These are phyloP conservation scores for Pelodytes ibericus DNA, from an alignment of 2,797 vertebrate genomes.

Conservation along the genomic window DNA sequence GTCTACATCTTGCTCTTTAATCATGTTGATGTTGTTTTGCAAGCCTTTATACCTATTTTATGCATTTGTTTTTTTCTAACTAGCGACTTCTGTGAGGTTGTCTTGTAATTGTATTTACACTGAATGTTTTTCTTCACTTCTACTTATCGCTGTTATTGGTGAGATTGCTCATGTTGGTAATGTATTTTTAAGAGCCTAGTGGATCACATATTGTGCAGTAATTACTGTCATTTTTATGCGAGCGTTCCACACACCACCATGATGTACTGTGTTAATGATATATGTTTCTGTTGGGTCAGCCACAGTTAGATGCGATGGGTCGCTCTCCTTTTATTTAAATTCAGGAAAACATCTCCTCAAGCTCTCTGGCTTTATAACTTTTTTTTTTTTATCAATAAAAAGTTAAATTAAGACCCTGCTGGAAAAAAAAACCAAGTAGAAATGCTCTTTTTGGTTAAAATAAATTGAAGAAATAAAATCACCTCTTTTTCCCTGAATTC, in stretches of 20 bases:
- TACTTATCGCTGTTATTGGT: not conserved
- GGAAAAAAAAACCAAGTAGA: too few species aligned
- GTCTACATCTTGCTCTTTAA: too few species aligned
- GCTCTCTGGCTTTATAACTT: not conserved
- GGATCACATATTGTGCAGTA: constrained; percentile 30
- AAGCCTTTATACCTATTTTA: too few species aligned
- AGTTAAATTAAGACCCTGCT: not conserved
- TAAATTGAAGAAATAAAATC: not conserved
- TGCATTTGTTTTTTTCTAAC: too few species aligned
- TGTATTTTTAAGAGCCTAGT: constrained; percentile 35
- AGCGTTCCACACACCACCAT: not conserved
- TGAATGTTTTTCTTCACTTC: not conserved
- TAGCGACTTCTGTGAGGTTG: too few species aligned
- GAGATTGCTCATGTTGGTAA: constrained; percentile 15
- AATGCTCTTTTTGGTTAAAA: not conserved
- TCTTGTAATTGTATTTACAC: not conserved
- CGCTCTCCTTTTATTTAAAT: not conserved
- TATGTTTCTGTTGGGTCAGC: constrained; percentile 30
- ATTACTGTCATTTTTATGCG: constrained; percentile 38
- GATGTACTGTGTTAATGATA: constrained; percentile 5
- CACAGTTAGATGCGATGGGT: constrained; percentile 7
- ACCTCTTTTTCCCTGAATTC: not conserved
- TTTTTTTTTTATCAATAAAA: not conserved
- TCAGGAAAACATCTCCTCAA: not conserved
- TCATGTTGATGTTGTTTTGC: too few species aligned